phyloP scores from a whole-genome alignment of 2,113 vertebrate species.

The Lipotes vexillifer region DNA sequence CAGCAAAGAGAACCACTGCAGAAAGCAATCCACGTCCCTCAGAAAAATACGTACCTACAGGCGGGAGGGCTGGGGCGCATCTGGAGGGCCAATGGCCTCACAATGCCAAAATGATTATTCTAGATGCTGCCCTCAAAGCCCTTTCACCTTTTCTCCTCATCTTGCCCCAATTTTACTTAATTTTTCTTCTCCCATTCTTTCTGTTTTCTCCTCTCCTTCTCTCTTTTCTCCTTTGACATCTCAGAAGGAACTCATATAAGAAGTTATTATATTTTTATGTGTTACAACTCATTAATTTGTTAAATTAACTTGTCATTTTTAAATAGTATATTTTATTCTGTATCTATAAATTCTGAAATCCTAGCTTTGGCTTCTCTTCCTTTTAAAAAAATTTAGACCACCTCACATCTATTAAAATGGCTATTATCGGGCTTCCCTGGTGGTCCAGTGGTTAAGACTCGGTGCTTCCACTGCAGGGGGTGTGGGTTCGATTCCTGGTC shows the following conservation, averaged over 20 bases:
- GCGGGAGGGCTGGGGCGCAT: rapidly evolving
- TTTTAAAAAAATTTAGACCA: background rate
- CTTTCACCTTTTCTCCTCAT: background rate
- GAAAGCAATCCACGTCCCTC: background rate
- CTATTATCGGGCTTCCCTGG: background rate
- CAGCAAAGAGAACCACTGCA: background rate
- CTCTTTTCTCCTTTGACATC: background rate
- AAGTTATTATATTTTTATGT: background rate
- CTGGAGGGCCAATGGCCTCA: rapidly evolving
- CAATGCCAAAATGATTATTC: background rate
- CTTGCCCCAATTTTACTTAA: background rate
- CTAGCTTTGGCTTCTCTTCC: background rate
- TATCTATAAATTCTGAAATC: background rate
- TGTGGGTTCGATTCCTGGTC: background rate
- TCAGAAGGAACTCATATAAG: background rate
- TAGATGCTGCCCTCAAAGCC: background rate
- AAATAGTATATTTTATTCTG: background rate
- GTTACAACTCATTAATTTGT: background rate
- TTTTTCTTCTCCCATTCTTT: background rate
- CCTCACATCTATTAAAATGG: background rate
- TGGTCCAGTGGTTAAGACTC: background rate
- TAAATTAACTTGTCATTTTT: background rate
- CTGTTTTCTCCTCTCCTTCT: too few relatives aligned
- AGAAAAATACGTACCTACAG: rapidly evolving
- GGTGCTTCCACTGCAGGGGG: background rate